phyloP scores from a whole-genome alignment of 2,113 vertebrate species.

The Amphilophus citrinellus region DNA sequence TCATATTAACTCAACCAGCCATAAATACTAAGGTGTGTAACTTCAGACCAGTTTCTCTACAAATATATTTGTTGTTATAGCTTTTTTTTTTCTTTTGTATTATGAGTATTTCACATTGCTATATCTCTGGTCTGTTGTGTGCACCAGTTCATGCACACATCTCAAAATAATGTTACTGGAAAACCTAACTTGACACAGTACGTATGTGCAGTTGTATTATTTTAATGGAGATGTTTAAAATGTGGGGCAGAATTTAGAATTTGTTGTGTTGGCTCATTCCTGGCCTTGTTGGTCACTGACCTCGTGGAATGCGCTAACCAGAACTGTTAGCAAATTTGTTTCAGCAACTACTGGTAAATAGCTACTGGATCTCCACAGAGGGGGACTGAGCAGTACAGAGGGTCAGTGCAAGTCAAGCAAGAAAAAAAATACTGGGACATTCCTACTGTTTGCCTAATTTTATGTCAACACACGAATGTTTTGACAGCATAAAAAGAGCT shows the following conservation, averaged over 20 bases:
- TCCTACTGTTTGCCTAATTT: neutral
- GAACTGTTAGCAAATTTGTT: neutral
- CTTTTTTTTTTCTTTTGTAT: neutral
- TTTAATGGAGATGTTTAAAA: neutral
- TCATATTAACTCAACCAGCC: neutral
- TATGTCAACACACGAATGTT: neutral
- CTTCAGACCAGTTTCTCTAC: neutral
- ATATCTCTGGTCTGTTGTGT: neutral
- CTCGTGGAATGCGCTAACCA: neutral
- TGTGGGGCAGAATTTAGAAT: neutral
- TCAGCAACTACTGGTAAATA: neutral
- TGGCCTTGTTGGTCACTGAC: neutral
- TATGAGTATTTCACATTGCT: neutral
- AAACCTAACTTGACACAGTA: neutral
- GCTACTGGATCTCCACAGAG: conserved; percentile 8
- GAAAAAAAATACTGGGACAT: neutral
- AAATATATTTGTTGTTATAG: neutral
- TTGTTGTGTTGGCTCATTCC: conserved; percentile 3
- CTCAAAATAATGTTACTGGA: neutral
- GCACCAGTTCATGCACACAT: neutral
- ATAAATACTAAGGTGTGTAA: neutral
- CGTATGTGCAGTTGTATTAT: neutral
- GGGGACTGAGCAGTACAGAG: conserved; percentile 16
- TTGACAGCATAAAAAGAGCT: neutral
- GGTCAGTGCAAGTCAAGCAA: conserved; percentile 29